Evolutionary conservation across 2,797 vertebrate species (phyloP), one percentile per base, ranked within the genome.

Genomic region (Phataginus tricuspis): DNA sequence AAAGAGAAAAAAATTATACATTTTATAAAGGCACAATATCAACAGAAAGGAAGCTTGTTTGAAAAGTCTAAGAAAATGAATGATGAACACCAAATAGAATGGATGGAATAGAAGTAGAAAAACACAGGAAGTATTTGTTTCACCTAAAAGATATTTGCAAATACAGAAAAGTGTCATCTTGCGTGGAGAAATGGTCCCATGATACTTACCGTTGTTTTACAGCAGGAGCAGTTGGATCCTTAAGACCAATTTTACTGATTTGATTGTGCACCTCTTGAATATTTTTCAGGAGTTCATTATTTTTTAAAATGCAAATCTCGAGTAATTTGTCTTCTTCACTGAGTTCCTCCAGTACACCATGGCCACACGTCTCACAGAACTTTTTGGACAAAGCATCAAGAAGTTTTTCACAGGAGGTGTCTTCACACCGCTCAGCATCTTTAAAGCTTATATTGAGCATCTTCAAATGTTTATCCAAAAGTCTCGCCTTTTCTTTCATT

Each of bases 171-270:
- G 34, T 4, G 7, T 21, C n/a, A 7, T n/a, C 3, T 5, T 25
- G 61, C 11, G n/a, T 11, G 12, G 68, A 71, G 78, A 45, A 66
- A 95, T 2, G 4, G 21, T 42, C 0, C 1, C 69, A 2, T 64
- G 15, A 11, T 7, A 53, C 86, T 97, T 85, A 99, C 99, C 99
- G 99, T 96, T 99, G 98, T n/a, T 99, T 99, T 39, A 99, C 98
- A 15, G 99, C 99, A n/a, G 99, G 99, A 86, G 99, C 98, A 25
- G 99, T 99, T 69, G 99, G 99, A 97, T 99, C 99, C 95, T 99
- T 99, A 82, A 99, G 98, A 16, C 99, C 98, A 97, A 99, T 98
- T 51, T 96, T 98, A 93, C 98, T 98, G 9, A 99, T 98, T 0
- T 97, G 97, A 8, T 98, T 98, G 78, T 98, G 98, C 21, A 99